Conservation (phyloP, 1,140 invertebrate genomes). For the Hydropsyche tenuis region DNA sequence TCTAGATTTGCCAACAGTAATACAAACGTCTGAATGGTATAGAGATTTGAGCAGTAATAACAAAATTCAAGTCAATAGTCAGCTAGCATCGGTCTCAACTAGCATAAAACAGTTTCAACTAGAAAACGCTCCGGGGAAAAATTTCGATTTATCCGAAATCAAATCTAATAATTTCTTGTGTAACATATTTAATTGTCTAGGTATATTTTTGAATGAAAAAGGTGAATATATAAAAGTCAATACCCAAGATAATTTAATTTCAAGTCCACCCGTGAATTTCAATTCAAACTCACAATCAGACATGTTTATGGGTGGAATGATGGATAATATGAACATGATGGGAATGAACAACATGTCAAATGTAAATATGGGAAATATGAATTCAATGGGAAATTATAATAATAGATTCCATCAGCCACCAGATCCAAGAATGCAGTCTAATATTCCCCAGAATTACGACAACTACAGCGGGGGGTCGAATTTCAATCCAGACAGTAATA, state of each 20-base stretch:
- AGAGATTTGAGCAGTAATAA: slow-evolving; percentile 70
- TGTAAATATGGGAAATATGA: slow-evolving; percentile 56
- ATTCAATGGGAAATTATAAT: slow-evolving; percentile 57
- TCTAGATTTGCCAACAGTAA: slow-evolving; percentile 64
- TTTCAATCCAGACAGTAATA: slow-evolving; percentile 40
- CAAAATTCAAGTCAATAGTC: slow-evolving; percentile 72
- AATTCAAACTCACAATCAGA: slow-evolving; percentile 57
- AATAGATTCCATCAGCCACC: slow-evolving; percentile 54
- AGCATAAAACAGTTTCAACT: slow-evolving; percentile 66
- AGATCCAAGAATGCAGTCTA: slow-evolving; percentile 58
- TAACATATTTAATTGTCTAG: slow-evolving; percentile 65
- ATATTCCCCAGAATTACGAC: slow-evolving; percentile 60
- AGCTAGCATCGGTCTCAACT: slow-evolving; percentile 66
- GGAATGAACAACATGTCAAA: slow-evolving; percentile 58
- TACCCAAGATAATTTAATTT: slow-evolving; percentile 57
- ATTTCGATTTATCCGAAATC: slow-evolving; percentile 62
- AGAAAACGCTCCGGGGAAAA: slow-evolving; percentile 61
- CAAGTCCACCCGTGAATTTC: slow-evolving; percentile 57
- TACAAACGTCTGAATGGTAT: slow-evolving; percentile 71
- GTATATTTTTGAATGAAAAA: slow-evolving; percentile 63
- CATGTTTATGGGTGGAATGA: slow-evolving; percentile 54
- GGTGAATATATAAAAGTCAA: slow-evolving; percentile 63
- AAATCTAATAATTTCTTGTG: slow-evolving; percentile 62
- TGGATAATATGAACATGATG: slow-evolving; percentile 57
- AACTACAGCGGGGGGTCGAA: slow-evolving; percentile 54